Evolutionary conservation across 2,113 vertebrate genomes (phyloP).

Genomic region (Psettodes erumei): DNA sequence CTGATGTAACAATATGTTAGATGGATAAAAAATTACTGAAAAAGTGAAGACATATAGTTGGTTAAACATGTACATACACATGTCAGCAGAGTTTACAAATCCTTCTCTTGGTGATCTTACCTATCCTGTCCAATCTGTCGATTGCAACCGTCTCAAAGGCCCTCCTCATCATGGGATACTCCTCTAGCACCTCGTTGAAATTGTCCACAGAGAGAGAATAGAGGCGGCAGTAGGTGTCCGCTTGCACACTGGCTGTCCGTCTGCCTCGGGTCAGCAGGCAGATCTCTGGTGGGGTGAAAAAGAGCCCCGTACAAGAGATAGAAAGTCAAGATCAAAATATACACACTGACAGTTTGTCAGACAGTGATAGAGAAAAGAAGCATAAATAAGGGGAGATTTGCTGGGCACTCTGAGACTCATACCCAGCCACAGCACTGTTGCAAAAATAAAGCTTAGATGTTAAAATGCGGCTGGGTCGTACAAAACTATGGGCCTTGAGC

Average conservation of each 20-base stretch:
- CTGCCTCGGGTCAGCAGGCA: slow-evolving; percentile 95
- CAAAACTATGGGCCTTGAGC: not conserved
- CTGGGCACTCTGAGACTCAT: not conserved
- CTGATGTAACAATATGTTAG: not conserved
- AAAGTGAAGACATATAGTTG: too few species aligned
- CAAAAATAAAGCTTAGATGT: not conserved
- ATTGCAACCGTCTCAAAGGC: slow-evolving; percentile 98
- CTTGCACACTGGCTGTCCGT: slow-evolving; percentile 92
- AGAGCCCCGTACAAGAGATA: not conserved
- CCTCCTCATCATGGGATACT: slow-evolving; percentile 98
- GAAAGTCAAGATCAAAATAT: slow-evolving; percentile 22
- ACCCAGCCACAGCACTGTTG: too few species aligned
- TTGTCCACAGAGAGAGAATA: slow-evolving; percentile 97
- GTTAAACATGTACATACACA: too few species aligned
- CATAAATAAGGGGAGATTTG: not conserved
- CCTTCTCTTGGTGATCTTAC: slow-evolving; percentile 73
- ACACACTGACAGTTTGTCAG: not conserved
- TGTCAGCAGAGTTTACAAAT: not conserved
- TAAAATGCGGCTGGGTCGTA: not conserved
- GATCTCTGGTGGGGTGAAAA: slow-evolving; percentile 84
- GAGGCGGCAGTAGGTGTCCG: slow-evolving; percentile 96
- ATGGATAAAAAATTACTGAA: not conserved
- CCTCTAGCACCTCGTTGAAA: slow-evolving; percentile 98
- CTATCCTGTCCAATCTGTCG: slow-evolving; percentile 95
- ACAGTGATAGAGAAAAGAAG: not conserved